These are phyloP conservation scores for Vimba vimba DNA, from an alignment of 2,113 vertebrate species.

Conservation along the genomic window DNA sequence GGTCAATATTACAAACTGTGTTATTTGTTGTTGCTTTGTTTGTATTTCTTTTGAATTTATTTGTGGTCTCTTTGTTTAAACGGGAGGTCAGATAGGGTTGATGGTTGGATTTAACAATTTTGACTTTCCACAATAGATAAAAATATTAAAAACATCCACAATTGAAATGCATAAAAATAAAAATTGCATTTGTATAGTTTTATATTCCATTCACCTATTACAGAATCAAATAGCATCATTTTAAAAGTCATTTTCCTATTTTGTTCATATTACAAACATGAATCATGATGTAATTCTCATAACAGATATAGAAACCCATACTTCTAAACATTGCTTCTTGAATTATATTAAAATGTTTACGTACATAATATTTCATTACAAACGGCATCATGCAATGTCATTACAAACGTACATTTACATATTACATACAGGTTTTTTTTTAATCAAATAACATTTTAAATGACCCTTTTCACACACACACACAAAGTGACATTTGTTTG, in stretches of 20 bases:
- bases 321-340: neutral
- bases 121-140: no score
- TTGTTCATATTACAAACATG: neutral
- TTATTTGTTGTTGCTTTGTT: neutral
- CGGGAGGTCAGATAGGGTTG: no score
- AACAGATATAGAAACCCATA: neutral
- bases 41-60: neutral
- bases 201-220: neutral
- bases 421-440: neutral
- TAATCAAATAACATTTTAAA: neutral
- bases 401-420: neutral
- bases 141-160: neutral
- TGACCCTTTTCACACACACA: neutral
- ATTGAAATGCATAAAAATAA: neutral
- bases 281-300: neutral
- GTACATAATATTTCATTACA: neutral
- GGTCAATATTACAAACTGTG: neutral
- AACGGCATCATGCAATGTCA: neutral
- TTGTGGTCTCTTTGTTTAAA: neutral
- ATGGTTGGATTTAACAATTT: no score
- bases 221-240: neutral
- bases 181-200: neutral
- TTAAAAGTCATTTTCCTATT: neutral
- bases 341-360: neutral
- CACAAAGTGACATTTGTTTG: neutral